phyloP scores from a whole-genome alignment of 2,888 invertebrate genomes.

The Macrosoma leucophasiata region DNA sequence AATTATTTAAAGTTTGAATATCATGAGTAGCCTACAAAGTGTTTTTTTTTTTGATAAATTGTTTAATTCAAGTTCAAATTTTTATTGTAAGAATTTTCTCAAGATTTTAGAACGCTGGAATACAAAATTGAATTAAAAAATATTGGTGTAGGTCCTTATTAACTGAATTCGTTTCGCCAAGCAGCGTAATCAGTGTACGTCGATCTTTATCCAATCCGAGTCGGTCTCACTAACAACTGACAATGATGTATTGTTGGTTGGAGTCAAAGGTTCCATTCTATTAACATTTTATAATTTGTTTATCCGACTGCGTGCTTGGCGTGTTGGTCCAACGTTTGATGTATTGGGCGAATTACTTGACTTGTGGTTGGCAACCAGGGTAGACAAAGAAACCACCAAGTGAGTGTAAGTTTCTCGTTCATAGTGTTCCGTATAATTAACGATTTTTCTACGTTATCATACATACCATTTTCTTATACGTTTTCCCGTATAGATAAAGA shows the following conservation, averaged over 20 bases:
- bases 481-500: no score
- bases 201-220: conserved; percentile 27
- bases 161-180: no score
- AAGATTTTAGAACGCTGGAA: neutral
- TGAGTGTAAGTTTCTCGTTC: no score
- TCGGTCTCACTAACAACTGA: conserved; percentile 37
- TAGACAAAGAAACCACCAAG: no score
- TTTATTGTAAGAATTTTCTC: neutral
- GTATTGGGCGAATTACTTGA: no score
- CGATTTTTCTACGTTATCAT: no score
- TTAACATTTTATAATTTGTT: conserved; percentile 66
- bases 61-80: neutral
- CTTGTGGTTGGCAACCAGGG: no score
- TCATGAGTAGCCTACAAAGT: neutral
- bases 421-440: no score
- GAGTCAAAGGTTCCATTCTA: conserved; percentile 63
- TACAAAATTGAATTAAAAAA: neutral
- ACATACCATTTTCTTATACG: no score
- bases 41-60: neutral
- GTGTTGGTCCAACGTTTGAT: conserved; percentile 15
- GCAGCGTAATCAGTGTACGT: conserved; percentile 30
- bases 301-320: conserved; percentile 28
- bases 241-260: conserved; percentile 62
- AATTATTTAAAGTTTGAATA: neutral
- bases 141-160: no score